Evolutionary conservation across 2,113 vertebrate genomes (phyloP), one percentile per base, ranked within the genome.

Genomic region (Lamprotornis superbus): DNA sequence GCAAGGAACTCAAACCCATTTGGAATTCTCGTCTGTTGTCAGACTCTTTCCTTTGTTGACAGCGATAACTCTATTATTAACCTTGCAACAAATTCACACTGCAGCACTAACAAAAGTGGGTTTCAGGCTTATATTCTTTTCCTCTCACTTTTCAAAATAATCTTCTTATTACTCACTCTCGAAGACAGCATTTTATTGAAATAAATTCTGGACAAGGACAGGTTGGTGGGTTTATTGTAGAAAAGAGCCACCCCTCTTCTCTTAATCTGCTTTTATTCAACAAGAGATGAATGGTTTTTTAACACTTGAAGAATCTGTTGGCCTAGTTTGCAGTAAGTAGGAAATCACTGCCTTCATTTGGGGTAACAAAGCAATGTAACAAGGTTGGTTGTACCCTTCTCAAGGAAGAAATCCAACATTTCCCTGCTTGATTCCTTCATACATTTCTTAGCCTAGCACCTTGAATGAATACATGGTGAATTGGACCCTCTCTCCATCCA

Each of bases 1-100:
- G 64, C 92, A 92, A 90, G 69, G 76, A 92, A 75, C 92, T 86
- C 68, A 90, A 83, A 87, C 49, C 68, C 88, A 53, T 89, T 95
- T 86, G 76, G 78, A 90, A 84, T 94, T 94, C 85, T 90, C 39
- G 11, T 73, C 60, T 85, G 75, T 88, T 94, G 82, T 91, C 73
- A 87, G 31, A 82, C 53, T 95, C 85, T 77, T 93, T 64, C 57
- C 65, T 96, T 92, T 94, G 87, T 94, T 50, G 10, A 93, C 90
- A 86, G 79, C 46, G 6, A 90, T 86, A 95, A 94, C 85, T 94
- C 78, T 91, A 90, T 94, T 97, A 95, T 86, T 96, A 95, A 93
- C 83, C 69, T 89, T 87, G 86, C 69, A 86, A 89, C 64, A 84
- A 80, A 93, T 89, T 73, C 83, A 87, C 46, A 61, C 33, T 87